Base-by-base conservation (phyloP, 2,113 vertebrate species). In the Xiphorhynchus elegans region DNA sequence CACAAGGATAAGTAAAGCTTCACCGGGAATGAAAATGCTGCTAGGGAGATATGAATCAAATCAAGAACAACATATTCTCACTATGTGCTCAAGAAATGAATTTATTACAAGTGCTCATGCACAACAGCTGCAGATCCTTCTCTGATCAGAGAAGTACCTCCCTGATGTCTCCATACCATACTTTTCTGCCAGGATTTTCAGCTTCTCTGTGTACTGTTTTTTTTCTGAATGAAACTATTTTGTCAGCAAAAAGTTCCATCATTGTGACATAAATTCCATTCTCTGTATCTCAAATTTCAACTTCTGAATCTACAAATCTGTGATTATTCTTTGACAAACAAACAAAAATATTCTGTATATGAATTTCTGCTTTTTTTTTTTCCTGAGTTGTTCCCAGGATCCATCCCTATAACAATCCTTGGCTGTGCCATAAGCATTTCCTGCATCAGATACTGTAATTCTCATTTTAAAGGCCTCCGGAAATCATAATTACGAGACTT, bases 401-500 rank as follows among this genome's bases (percentile, higher is more conserved):
- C 40, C 8, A 11, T 33, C 50, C 33, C 76, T 58, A 46, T 46
- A 77, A 68, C 84, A 85, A 66, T 80, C 37, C 26, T 56, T 91
- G 92, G 70, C 52, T 49, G 64, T 63, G 20, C 33, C 59, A 56
- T 77, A 92, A 94, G 91, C 92, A 95, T 93, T 93, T 90, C 74
- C 49, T 87, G 28, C 93, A 72, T 85, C 40, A 85, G 62, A 40
- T 88, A 60, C 53, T 59, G 52, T 5, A 86, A 23, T 64, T 95
- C 76, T 60, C 17, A 75, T 82, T 85, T 83, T 77, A 82, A 78
- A 52, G 72, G 58, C 18, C 20, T 92, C 7, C 24, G 52, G 80
- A 73, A 74, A 67, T 35, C 66, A 26, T 82, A 60, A 13, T 84
- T 46, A 37, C 24, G 53, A 52, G 49, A 49, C 25, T 56, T 74